Base-by-base conservation (phyloP, 2,888 invertebrate species). In the Agrochola lota region DNA sequence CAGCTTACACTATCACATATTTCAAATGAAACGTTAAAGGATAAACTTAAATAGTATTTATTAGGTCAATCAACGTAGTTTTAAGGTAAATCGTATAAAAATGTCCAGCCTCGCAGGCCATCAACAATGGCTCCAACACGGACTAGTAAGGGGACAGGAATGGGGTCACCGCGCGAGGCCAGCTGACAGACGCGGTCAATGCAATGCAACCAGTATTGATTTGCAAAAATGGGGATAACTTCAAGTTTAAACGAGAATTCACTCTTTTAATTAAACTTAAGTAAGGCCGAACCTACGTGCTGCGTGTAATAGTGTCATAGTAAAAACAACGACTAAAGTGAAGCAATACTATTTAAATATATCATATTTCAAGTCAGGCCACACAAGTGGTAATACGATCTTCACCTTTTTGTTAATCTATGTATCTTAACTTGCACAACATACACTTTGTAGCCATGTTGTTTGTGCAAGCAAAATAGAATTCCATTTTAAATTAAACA, bases 161-260 rank as follows among this genome's bases (percentile, higher is more conserved):
- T 96, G 95, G 93, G 95, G 96, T 94, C 95, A 93, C 84, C 78
- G 88, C 88, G 87, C 92, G 92, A 94, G 94, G 94, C 89, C 91
- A 87, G 77, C 80, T 87, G 85, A 82, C 82, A 81, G 86, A 89
- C 90, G 87, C 91, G 92, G 93, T 93, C 93, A 94, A 92, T 92
- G 93, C 90, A 91, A 93, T 91, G 89, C 88, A 91, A 90, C 87
- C 79, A 87, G 88, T 86, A 80, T 78, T 76, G 78, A 84, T 91
- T 90, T 79, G 90, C 89, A 89, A 91, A 91, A 90, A 88, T 85
- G 84, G 87, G 88, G 84, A 88, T 87, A 82, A 85, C 71, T 84
- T 85, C 85, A 79, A 80, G 76, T 78, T 74, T 69, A 78, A 60
- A 57, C 62, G 4, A 72, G 63, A 69, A 79, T 59, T 70, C n/a